phyloP scores from a whole-genome alignment of 1,140 invertebrate species.

The Hyphantria cunea region DNA sequence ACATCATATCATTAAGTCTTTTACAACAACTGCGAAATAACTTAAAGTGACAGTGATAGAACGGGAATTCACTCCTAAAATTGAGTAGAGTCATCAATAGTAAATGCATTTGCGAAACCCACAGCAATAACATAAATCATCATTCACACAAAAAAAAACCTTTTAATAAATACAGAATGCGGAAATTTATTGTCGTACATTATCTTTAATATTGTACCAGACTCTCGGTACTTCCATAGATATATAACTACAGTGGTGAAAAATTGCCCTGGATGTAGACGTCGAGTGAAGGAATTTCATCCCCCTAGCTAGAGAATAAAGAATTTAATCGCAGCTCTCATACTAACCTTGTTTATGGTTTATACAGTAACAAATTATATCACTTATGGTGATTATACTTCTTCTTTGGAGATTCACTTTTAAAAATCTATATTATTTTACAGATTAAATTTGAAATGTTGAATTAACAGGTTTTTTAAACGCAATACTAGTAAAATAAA shows the following conservation, averaged over 20 bases:
- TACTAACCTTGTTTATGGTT: slow-evolving; percentile 55
- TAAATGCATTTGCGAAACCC: too few species aligned
- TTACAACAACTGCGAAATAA: too few species aligned
- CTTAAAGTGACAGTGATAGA: too few species aligned
- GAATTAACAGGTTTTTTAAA: too few species aligned
- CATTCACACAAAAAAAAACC: too few species aligned
- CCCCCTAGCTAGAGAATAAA: slow-evolving; percentile 45
- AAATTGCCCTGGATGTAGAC: slow-evolving; percentile 68
- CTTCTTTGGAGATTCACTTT: slow-evolving; percentile 9
- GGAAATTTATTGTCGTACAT: slow-evolving; percentile 21
- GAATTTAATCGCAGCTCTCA: slow-evolving; percentile 58
- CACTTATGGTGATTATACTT: slow-evolving; percentile 11
- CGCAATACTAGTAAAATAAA: too few species aligned
- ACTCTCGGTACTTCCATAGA: slow-evolving; percentile 31
- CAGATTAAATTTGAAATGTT: too few species aligned
- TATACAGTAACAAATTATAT: slow-evolving; percentile 21
- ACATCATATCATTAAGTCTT: too few species aligned
- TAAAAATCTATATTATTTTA: slow-evolving; percentile 9
- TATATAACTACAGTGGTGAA: slow-evolving; percentile 52
- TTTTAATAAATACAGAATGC: not conserved
- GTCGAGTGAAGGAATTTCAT: slow-evolving; percentile 56
- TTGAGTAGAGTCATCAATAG: too few species aligned
- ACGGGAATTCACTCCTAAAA: too few species aligned
- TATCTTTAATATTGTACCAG: slow-evolving; percentile 50
- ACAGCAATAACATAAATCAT: too few species aligned